phyloP scores from a whole-genome alignment of 1,140 invertebrate species.

The Diploscapter pachys region DNA sequence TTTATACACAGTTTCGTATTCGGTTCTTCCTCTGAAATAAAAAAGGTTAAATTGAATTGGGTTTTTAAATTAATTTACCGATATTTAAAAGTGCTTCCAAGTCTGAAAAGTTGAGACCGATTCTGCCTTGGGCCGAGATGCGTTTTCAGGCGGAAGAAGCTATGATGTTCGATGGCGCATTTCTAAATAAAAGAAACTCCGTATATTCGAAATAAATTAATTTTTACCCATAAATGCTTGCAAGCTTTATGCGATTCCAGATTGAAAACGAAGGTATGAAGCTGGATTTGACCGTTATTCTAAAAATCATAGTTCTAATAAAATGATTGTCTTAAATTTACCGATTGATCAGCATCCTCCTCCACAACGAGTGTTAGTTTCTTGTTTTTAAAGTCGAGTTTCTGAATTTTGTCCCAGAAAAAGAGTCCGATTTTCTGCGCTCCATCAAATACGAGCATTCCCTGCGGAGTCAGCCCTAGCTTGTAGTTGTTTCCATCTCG shows the following conservation, averaged over 20 bases:
- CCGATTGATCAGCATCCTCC: slow-evolving; percentile 50
- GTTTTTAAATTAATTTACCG: slow-evolving; percentile 34
- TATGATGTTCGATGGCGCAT: slow-evolving; percentile 94
- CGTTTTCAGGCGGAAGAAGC: slow-evolving; percentile 80
- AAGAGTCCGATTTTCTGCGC: slow-evolving; percentile 96
- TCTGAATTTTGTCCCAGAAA: slow-evolving; percentile 73
- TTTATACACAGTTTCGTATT: slow-evolving; percentile 54
- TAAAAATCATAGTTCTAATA: slow-evolving; percentile 23
- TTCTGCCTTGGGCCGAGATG: slow-evolving; percentile 36
- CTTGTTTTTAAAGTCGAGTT: slow-evolving; percentile 51
- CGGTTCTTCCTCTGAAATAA: slow-evolving; percentile 48
- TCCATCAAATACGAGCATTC: slow-evolving; percentile 89
- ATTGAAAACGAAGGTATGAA: slow-evolving; percentile 65
- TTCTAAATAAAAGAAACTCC: slow-evolving; percentile 64
- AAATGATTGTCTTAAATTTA: slow-evolving; percentile 22
- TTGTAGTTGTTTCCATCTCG: slow-evolving; percentile 85
- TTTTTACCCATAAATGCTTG: slow-evolving; percentile 77
- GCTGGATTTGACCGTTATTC: slow-evolving; percentile 49
- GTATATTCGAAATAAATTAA: too few relatives aligned
- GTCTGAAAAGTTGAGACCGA: slow-evolving; percentile 48
- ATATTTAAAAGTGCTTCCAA: slow-evolving; percentile 55
- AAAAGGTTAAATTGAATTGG: neutral
- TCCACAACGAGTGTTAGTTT: slow-evolving; percentile 58
- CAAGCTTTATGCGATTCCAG: slow-evolving; percentile 91
- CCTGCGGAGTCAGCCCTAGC: slow-evolving; percentile 91